Evolutionary conservation across 2,113 vertebrate genomes (phyloP).

Genomic region (Morphnarchus princeps): DNA sequence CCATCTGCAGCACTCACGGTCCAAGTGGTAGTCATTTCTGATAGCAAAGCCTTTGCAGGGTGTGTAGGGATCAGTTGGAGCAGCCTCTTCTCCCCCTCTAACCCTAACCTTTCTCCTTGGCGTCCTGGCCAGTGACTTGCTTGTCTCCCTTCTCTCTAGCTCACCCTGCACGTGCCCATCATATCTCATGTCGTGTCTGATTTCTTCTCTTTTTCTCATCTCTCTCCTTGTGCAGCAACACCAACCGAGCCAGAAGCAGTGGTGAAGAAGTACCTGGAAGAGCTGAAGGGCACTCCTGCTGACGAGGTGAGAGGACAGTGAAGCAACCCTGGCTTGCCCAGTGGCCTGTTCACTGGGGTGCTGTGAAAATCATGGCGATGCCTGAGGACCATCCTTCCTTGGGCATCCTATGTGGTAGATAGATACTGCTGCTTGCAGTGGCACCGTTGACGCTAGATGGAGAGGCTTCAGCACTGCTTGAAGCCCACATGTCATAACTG

Average conservation of each 20-base stretch:
- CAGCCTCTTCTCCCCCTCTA: neutral
- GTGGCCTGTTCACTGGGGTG: neutral
- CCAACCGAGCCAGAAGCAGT: constrained; percentile 72
- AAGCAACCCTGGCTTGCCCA: neutral
- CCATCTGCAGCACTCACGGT: accelerated
- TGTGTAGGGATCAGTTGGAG: neutral
- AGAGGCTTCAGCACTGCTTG: neutral
- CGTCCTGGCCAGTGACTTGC: neutral
- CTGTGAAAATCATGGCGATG: neutral
- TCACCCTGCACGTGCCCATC: accelerated
- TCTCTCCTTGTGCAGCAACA: neutral
- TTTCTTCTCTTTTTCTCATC: neutral
- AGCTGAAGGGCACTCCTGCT: constrained; percentile 55
- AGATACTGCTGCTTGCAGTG: neutral
- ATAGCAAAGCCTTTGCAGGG: neutral
- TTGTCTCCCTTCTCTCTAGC: neutral
- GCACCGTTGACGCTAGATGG: accelerated
- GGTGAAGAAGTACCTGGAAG: constrained; percentile 75
- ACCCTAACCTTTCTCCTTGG: constrained; percentile 7
- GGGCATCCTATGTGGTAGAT: neutral
- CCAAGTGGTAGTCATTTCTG: neutral
- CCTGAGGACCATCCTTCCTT: neutral
- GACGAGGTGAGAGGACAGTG: constrained; percentile 69
- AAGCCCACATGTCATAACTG: neutral
- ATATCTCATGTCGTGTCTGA: neutral